phyloP scores from a whole-genome alignment of 2,797 vertebrate genomes.

The Melanogrammus aeglefinus region DNA sequence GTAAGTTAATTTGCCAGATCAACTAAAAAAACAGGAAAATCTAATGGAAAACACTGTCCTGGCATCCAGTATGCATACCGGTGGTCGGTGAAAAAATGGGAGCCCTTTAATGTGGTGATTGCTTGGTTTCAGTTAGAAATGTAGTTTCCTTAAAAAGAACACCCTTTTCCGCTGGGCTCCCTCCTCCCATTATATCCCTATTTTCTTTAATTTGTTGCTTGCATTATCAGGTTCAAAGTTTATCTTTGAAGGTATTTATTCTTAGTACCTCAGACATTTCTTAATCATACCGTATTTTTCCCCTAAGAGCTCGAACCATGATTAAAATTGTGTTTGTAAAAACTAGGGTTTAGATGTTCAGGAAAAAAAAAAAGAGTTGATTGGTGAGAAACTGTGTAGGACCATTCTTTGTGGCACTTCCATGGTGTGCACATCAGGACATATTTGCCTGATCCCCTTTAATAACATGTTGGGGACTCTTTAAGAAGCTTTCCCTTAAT shows the following conservation, averaged over 20 bases:
- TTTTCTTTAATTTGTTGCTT: conserved; percentile 67
- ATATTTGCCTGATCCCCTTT: background rate
- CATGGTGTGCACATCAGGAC: conserved; percentile 35
- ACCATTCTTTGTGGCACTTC: conserved; percentile 36
- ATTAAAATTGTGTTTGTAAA: conserved; percentile 12
- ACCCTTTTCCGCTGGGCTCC: conserved; percentile 62
- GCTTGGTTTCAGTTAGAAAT: conserved; percentile 72
- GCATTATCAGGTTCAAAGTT: conserved; percentile 56
- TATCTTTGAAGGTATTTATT: conserved; percentile 37
- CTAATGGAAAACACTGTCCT: conserved; percentile 76
- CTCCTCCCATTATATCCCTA: conserved; percentile 56
- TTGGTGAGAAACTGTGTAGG: conserved; percentile 46
- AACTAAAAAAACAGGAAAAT: conserved; percentile 73
- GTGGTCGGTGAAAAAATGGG: conserved; percentile 70
- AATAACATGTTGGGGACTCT: conserved; percentile 31
- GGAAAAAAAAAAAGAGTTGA: background rate
- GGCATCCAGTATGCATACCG: conserved; percentile 70
- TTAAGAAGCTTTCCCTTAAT: conserved; percentile 35
- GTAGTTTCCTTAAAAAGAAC: conserved; percentile 72
- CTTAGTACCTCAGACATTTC: conserved; percentile 42
- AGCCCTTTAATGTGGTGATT: conserved; percentile 78
- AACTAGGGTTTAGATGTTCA: no score
- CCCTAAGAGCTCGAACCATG: conserved; percentile 31
- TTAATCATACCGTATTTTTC: conserved; percentile 33
- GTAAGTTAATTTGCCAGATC: conserved; percentile 82